Evolutionary conservation across 2,113 vertebrate genomes (phyloP).

Genomic region (Neolamprologus brichardi): DNA sequence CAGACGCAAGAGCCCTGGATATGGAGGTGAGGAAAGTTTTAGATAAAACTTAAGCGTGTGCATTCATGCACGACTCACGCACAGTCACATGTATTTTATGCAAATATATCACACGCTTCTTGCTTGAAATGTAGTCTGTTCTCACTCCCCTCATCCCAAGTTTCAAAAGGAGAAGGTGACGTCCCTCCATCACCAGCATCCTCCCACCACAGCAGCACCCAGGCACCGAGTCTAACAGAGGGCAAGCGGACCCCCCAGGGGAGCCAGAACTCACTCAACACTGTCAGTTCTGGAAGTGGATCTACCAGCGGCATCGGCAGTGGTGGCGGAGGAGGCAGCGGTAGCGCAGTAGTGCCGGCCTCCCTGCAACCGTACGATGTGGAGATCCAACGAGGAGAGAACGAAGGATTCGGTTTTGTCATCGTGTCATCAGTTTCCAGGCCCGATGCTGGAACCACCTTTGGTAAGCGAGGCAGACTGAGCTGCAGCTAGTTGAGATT

Average conservation of each 20-base stretch:
- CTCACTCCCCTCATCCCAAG: conserved; percentile 45
- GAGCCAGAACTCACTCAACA: conserved; percentile 97
- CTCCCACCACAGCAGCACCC: conserved; percentile 96
- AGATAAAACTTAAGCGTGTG: neutral
- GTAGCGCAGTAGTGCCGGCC: conserved; percentile 78
- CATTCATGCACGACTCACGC: neutral
- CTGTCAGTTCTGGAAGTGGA: conserved; percentile 93
- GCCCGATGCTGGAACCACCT: conserved; percentile 88
- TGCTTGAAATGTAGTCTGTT: neutral
- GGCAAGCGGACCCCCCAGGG: conserved; percentile 95
- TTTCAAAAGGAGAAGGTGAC: conserved; percentile 86
- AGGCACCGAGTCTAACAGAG: conserved; percentile 89
- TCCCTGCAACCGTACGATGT: conserved; percentile 90
- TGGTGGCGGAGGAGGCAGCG: conserved; percentile 77
- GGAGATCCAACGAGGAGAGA: conserved; percentile 91
- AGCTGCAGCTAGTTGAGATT: neutral
- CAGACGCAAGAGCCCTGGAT: conserved; percentile 86
- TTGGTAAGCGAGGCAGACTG: conserved; percentile 75
- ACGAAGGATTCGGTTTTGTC: conserved; percentile 96
- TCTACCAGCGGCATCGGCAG: conserved; percentile 95
- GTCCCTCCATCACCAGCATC: conserved; percentile 89
- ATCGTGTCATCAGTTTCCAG: conserved; percentile 95
- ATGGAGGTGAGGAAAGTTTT: conserved; percentile 73
- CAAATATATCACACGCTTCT: neutral
- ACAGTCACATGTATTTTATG: neutral